Evolutionary conservation across 2,888 invertebrate species (phyloP), one percentile per base, ranked within the genome.

Genomic region (Smittia sp.): DNA sequence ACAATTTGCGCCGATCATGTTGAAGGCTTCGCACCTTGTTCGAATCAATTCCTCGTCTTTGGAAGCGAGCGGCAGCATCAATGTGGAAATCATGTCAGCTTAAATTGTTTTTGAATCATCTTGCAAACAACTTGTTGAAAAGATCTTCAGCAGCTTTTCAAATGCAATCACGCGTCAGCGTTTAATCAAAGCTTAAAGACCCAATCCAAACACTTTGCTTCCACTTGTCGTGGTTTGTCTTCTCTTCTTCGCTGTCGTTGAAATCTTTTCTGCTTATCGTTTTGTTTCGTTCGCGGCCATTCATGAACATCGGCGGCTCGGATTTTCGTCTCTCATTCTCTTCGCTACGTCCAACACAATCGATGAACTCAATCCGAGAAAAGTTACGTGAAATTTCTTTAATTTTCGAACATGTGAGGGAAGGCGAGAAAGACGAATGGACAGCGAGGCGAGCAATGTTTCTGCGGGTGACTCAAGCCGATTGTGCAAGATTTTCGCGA

Each of bases 341-440:
- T 3, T 32, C 32, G 32, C 32, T 3, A 6, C 46, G 46, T 46
- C 46, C 11, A 46, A 46, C 46, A 46, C 32, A 46, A n/a, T 11
- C 46, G 46, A 11, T 46, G 46, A 46, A 46, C 46, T 46, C 46
- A 46, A 46, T 46, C 15, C 4, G n/a, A 46, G n/a, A 2, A 46
- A 15, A 46, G 46, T 46, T 46, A 46, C 46, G 46, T 46, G 46
- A 46, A 46, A 46, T 46, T 46, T 46, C 46, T 46, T 46, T 46
- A 46, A 46, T 46, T 46, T 46, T 46, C 46, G 15, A 46, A 13
- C 46, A 46, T 46, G 46, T 46, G 46, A 46, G n/a, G 46, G 15
- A 46, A 46, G 46, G 46, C 46, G 15, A 15, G 15, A 46, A 11
- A 32, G 46, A 15, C 46, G 15, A 46, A 6, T 11, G 46, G 46